Evolutionary conservation across 2,113 vertebrate species (phyloP), one percentile per base, ranked within the genome.

Genomic region (Sylvietta virens): DNA sequence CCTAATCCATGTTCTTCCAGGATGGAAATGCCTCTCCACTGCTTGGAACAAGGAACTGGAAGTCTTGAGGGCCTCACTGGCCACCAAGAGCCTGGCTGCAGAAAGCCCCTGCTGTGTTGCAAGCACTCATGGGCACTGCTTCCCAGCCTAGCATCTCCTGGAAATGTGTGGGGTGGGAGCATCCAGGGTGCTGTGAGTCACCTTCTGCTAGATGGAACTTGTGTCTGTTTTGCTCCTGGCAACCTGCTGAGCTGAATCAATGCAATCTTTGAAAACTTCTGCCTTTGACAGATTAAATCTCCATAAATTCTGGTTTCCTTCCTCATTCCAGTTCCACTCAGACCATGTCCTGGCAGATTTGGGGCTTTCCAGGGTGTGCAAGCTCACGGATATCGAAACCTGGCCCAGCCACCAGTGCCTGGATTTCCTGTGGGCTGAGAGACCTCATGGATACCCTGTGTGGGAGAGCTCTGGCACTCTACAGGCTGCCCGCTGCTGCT

Each of bases 381-480:
- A 58, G 0, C 15, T 64, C 39, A 18, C 0, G 6, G 18, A 10
- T 50, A 14, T 19, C 0, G 7, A 67, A 90, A 81, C 15, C 10
- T 16, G n/a, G 6, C 5, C 5, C 30, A 28, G 23, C 13, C 19
- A 33, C 7, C 21, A 16, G 23, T 6, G 48, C 35, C 37, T 19
- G 45, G 22, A 12, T 51, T 83, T 47, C 40, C 58, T 3, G 15
- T 3, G 2, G 26, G 28, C 67, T 47, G 30, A 1, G 10, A 66
- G 8, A 42, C 9, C 33, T 47, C 65, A 3, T 0, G 2, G 22
- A 22, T 70, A 39, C 11, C 19, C 44, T 15, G 54, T 0, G 13
- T 82, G 79, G 90, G 88, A 86, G 81, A 64, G 35, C 42, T 77
- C 50, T 30, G 33, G 14, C 33, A 13, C 51, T 42, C 51, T 5